Percentiles rank a stretch among this genome's conserved stretches.
Evolutionary conservation across 64 coral and sea anemone species (phyloP).

Genomic region (Stichodactyla mertensii): DNA sequence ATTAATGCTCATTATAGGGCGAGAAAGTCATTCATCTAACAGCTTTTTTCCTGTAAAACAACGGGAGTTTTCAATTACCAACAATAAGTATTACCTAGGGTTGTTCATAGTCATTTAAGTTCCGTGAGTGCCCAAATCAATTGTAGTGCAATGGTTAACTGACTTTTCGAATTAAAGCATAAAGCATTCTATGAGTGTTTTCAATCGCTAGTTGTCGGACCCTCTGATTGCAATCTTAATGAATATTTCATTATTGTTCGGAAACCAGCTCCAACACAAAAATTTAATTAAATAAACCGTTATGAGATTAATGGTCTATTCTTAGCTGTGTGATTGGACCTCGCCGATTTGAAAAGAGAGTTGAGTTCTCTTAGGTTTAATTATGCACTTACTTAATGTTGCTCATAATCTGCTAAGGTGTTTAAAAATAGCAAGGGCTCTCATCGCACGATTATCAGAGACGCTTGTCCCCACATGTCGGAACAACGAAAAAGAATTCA

Average conservation of each 20-base stretch:
- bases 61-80: no score
- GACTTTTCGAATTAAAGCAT: no score
- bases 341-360: not conserved
- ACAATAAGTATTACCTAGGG: no score
- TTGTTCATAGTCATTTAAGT: no score
- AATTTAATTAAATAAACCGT: not conserved
- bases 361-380: not conserved
- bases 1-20: no score
- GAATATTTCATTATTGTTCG: not conserved
- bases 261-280: not conserved
- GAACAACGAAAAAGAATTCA: slow-evolving; percentile 3
- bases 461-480: not conserved
- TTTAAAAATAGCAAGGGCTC: not conserved
- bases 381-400: not conserved
- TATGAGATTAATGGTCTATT: not conserved
- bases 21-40: no score
- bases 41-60: no score
- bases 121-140: no score
- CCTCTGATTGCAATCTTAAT: not conserved
- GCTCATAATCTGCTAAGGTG: not conserved
- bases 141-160: no score
- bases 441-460: no score
- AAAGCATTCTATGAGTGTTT: no score
- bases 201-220: not conserved
- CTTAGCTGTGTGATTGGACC: not conserved